phyloP scores from a whole-genome alignment of 1,140 invertebrate genomes.

The Caenorhabditis remanei region DNA sequence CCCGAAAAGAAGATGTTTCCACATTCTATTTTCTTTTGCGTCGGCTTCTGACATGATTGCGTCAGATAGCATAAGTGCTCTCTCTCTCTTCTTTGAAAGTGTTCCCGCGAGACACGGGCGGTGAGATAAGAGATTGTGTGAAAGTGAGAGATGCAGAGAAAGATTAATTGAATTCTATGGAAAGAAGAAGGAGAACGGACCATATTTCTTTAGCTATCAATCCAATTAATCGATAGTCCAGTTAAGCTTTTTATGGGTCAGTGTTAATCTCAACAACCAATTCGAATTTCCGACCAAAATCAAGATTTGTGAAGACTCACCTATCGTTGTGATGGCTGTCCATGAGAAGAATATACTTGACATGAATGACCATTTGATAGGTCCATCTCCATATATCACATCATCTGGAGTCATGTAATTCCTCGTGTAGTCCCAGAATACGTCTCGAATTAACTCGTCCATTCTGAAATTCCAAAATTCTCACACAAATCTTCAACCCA shows the following conservation, averaged over 20 bases:
- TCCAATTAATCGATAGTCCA: slow-evolving; percentile 5
- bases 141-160: slow-evolving; percentile 44
- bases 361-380: slow-evolving; percentile 77
- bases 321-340: slow-evolving; percentile 78
- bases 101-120: background rate
- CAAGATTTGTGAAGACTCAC: slow-evolving; percentile 22
- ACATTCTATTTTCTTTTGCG: slow-evolving; percentile 22
- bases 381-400: slow-evolving; percentile 67
- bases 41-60: slow-evolving; percentile 15
- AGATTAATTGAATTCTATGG: slow-evolving; percentile 34
- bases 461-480: slow-evolving; percentile 69
- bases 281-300: background rate
- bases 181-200: background rate
- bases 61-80: slow-evolving; percentile 54
- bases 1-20: slow-evolving; percentile 5
- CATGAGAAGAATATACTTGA: slow-evolving; percentile 77
- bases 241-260: slow-evolving; percentile 18
- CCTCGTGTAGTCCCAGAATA: slow-evolving; percentile 77
- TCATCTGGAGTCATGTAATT: slow-evolving; percentile 78
- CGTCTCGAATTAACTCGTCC: slow-evolving; percentile 75
- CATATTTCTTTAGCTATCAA: slow-evolving; percentile 11
- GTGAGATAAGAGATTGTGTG: background rate
- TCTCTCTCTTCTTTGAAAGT: slow-evolving; percentile 9
- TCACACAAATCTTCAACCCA: background rate
- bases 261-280: background rate